Percentiles rank a stretch among this genome's conserved stretches.
These are phyloP conservation scores for Eospalax fontanierii DNA, from an alignment of 2,797 vertebrate species.

Conservation along the genomic window DNA sequence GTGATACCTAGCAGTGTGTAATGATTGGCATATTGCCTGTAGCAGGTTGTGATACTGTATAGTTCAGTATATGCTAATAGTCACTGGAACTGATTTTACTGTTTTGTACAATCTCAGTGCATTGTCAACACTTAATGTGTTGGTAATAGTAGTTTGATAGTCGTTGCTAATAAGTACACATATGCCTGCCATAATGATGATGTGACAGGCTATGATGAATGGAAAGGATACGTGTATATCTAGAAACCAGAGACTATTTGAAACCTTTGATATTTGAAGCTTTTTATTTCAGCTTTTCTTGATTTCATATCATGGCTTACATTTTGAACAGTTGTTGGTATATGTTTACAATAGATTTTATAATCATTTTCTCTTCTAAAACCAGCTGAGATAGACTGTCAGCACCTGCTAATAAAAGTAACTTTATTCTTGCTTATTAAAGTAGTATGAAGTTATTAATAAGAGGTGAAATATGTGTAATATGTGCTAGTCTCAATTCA, in stretches of 20 bases:
- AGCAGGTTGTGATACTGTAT: background rate
- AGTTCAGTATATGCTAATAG: conserved; percentile 18
- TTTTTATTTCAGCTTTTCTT: conserved; percentile 36
- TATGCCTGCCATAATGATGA: conserved; percentile 17
- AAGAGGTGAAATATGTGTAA: conserved; percentile 68
- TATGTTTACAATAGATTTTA: conserved; percentile 47
- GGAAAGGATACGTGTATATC: background rate
- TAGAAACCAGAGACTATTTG: conserved; percentile 42
- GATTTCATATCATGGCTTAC: conserved; percentile 23
- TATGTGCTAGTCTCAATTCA: conserved; percentile 49
- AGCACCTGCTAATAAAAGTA: conserved; percentile 72
- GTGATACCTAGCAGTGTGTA: background rate
- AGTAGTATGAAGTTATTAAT: conserved; percentile 55
- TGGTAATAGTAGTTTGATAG: conserved; percentile 20
- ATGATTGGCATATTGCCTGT: background rate
- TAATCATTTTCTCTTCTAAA: conserved; percentile 45
- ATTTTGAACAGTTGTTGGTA: conserved; percentile 27
- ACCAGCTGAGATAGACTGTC: conserved; percentile 37
- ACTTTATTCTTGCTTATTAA: conserved; percentile 55
- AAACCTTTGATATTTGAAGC: conserved; percentile 59
- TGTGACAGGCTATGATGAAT: background rate
- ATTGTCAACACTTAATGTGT: conserved; percentile 31
- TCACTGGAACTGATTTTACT: conserved; percentile 44
- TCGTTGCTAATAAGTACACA: conserved; percentile 32
- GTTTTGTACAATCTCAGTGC: conserved; percentile 1